Percentiles rank a stretch among this genome's conserved stretches.
phyloP scores from a whole-genome alignment of 2,797 vertebrate genomes.

The Telmatherina bonti region DNA sequence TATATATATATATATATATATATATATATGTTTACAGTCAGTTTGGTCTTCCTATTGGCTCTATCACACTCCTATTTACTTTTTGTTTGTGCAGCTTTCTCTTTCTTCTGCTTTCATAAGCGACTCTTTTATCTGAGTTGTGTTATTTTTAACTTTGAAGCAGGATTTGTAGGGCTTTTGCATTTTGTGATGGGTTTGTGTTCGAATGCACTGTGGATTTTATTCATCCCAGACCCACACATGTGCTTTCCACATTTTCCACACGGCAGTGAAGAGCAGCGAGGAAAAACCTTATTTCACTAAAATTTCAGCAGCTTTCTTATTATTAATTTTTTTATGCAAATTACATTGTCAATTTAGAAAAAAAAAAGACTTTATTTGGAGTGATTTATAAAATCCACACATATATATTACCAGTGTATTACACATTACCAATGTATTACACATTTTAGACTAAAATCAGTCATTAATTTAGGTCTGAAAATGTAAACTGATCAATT shows the following conservation, averaged over 20 bases:
- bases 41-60: conserved; percentile 46
- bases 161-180: conserved; percentile 17
- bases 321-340: not conserved
- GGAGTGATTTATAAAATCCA: not conserved
- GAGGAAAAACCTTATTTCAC: not conserved
- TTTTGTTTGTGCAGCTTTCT: conserved; percentile 14
- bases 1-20: too few relatives aligned
- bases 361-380: not conserved
- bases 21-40: conserved; percentile 65
- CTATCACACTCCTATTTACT: conserved; percentile 22
- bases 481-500: not conserved
- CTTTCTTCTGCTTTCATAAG: conserved; percentile 36
- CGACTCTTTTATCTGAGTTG: conserved; percentile 36
- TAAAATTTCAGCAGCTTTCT: not conserved
- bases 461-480: too few relatives aligned
- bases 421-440: not conserved
- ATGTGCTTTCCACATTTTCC: conserved; percentile 5
- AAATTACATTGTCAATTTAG: not conserved
- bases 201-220: conserved; percentile 20
- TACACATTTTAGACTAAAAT: not conserved
- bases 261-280: conserved; percentile 4
- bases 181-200: conserved; percentile 6
- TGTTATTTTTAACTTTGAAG: conserved; percentile 48
- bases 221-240: conserved; percentile 6
- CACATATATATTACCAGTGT: not conserved